These are phyloP conservation scores for Peromyscus maniculatus DNA, from an alignment of 2,113 vertebrate genomes.

Conservation along the genomic window DNA sequence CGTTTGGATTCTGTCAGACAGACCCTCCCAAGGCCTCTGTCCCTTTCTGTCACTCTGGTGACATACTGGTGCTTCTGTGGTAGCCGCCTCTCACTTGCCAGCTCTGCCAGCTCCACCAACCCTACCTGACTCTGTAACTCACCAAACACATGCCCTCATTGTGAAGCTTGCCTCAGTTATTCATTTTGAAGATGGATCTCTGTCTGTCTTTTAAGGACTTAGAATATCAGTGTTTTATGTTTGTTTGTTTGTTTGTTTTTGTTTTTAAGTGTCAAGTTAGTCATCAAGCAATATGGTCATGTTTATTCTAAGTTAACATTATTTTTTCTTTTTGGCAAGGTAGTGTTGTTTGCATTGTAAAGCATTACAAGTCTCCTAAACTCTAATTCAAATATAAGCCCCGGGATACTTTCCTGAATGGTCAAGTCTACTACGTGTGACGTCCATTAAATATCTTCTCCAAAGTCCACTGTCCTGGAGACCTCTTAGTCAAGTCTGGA, in stretches of 20 bases:
- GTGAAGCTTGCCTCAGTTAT: background rate
- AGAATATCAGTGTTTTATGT: background rate
- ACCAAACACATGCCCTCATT: background rate
- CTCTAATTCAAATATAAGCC: background rate
- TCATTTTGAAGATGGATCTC: background rate
- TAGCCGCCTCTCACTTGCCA: background rate
- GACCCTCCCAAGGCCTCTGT: background rate
- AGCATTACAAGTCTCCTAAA: too few relatives aligned
- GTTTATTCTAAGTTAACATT: background rate
- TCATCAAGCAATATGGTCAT: background rate
- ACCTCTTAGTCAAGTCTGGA: background rate
- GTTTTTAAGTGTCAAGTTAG: background rate
- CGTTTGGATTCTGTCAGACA: too few relatives aligned
- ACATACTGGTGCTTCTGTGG: background rate
- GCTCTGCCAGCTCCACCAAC: too few relatives aligned
- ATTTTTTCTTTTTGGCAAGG: too few relatives aligned
- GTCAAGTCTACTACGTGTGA: background rate
- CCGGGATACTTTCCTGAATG: background rate
- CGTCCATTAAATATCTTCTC: background rate
- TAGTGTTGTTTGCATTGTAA: background rate
- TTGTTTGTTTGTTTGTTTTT: background rate
- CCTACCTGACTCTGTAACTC: background rate
- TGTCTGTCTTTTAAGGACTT: background rate
- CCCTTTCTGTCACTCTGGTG: background rate
- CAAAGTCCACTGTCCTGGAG: background rate